Base-by-base conservation (phyloP, 1,140 invertebrate species). In the Caenorhabditis tropicalis region DNA sequence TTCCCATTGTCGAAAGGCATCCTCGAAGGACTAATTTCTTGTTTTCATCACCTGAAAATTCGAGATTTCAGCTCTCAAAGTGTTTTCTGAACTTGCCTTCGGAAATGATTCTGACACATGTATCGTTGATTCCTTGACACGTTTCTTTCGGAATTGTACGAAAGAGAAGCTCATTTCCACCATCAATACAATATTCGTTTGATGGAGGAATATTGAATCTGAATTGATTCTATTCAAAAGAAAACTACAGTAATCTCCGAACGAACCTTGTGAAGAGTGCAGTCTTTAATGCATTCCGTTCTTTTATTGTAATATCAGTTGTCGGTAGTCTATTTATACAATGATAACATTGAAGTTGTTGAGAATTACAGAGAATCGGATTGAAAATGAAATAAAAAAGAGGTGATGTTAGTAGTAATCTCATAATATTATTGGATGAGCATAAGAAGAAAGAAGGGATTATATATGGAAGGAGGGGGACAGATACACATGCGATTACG, bases 381-480 rank as follows among this genome's bases (percentile, higher is more conserved):
- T 24, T 24, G 2, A 46, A 74, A 0, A 39, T 19, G 5, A 46
- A 33, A 9, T 43, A 46, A 74, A 74, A 19, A 21, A 36, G 1
- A 5, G 31, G 16, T 36, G 39, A 36, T 60, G 5, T n/a, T n/a
- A n/a, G 58, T 65, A 65, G 36, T 65, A 65, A 65, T 74, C 65
- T 29, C 65, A 74, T 74, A 74, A 74, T 74, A 74, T 74, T 74
- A 74, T 74, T 36, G 65, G 65, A 74, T 74, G 65, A 74, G 65
- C 65, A 74, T 74, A 9, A 46, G 65, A 24, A 27, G n/a, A 43
- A 43, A 43, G 39, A 43, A 43, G 39, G 39, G 39, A 12, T 5
- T 6, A 12, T 6, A 43, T 5, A n/a, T n/a, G 12, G 39, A 12
- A 43, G 39, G 39, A 43, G 39, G 39, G 12, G 39, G 39, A 43